Conservation (phyloP, 2,113 vertebrate genomes). For the Opisthocomus hoazin region DNA sequence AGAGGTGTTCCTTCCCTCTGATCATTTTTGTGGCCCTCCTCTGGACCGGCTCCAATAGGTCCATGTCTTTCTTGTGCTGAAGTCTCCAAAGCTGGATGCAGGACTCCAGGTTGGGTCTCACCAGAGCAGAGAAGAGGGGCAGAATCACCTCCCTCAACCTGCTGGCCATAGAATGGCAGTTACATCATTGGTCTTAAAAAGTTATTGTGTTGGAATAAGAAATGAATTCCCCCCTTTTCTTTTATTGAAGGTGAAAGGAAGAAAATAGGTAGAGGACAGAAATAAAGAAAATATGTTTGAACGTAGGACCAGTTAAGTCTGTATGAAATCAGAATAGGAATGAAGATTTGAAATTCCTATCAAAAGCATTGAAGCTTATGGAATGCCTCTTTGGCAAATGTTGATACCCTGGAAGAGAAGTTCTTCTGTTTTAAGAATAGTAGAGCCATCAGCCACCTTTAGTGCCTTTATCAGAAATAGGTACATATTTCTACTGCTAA, state of each 20-base stretch:
- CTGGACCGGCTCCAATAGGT: too few species aligned
- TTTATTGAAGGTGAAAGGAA: not conserved
- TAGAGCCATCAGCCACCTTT: not conserved
- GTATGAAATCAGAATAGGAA: not conserved
- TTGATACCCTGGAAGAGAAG: accelerated
- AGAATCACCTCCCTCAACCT: too few species aligned
- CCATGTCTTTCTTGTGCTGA: too few species aligned
- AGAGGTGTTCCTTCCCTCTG: too few species aligned
- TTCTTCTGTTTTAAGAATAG: not conserved
- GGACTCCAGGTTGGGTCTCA: too few species aligned
- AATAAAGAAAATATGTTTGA: not conserved
- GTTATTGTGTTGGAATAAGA: not conserved
- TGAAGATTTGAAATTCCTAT: not conserved
- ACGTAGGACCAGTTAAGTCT: not conserved
- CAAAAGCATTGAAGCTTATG: not conserved
- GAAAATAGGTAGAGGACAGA: not conserved
- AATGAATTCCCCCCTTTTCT: not conserved
- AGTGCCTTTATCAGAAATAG: slow-evolving; percentile 6
- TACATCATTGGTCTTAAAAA: not conserved
- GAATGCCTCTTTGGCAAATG: not conserved
- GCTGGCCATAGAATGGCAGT: too few species aligned
- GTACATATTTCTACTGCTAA: not conserved
- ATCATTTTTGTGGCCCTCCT: too few species aligned
- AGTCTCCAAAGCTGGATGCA: too few species aligned
- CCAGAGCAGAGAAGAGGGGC: too few species aligned